A percentile compares a stretch with the other conserved stretches of the same genome.
These are phyloP conservation scores for Laspeyria flexula DNA, from an alignment of 2,888 invertebrate species.

Conservation along the genomic window DNA sequence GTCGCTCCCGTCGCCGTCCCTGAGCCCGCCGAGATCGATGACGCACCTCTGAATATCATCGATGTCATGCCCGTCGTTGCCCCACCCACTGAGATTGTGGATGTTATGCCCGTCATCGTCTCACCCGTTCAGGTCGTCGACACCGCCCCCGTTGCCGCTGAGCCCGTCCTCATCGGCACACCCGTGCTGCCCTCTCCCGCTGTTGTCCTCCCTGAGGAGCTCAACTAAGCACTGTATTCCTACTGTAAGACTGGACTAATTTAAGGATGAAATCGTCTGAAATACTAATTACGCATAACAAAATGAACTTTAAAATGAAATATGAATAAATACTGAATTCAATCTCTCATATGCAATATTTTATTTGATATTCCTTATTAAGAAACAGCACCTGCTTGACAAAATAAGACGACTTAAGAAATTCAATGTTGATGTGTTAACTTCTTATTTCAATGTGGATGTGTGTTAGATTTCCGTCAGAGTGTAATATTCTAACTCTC, in stretches of 20 bases:
- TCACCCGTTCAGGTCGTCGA: slow-evolving; percentile 7
- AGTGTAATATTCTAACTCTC: no score
- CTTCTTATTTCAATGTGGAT: no score
- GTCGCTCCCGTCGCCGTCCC: slow-evolving; percentile 7
- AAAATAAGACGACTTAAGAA: no score
- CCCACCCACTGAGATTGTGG: neutral
- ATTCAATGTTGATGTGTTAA: no score
- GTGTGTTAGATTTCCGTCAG: no score
- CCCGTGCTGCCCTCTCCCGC: slow-evolving; percentile 6
- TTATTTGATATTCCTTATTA: no score
- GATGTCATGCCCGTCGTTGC: slow-evolving; percentile 5
- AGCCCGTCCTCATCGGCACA: slow-evolving; percentile 21
- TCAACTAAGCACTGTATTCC: slow-evolving; percentile 8
- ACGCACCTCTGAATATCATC: slow-evolving; percentile 7
- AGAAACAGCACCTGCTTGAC: no score
- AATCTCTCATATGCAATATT: no score
- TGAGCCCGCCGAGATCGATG: slow-evolving; percentile 4
- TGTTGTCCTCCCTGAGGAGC: slow-evolving; percentile 11
- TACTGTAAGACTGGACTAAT: neutral
- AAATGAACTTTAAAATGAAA: no score
- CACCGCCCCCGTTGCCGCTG: slow-evolving; percentile 13
- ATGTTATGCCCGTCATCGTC: slow-evolving; percentile 11
- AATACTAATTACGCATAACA: no score
- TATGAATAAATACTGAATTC: no score
- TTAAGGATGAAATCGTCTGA: no score